Base-by-base conservation (phyloP, 1,140 invertebrate genomes). In the Mycetomoellerius zeteki region DNA sequence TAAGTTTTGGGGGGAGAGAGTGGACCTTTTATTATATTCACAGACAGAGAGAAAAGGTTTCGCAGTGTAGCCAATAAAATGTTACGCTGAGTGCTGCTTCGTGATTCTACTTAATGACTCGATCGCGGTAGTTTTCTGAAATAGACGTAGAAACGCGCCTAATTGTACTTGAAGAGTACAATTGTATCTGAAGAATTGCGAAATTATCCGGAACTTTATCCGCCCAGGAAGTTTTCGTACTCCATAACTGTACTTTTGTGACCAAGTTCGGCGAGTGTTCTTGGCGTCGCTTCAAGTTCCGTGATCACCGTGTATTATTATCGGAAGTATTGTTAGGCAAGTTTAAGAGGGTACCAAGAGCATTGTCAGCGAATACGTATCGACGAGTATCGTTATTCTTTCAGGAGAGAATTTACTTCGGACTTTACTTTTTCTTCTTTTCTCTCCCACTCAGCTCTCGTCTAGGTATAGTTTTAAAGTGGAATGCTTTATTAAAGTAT, bases 241-340 rank as follows among this genome's bases (percentile, higher is more conserved):
- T 82, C 64, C 54, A 43, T 24, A 85, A 54, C 33, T 88, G 73
- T 27, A 80, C 75, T 88, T 69, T 88, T 85, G 10, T 47, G 86
- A 54, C 80, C 72, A 71, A 85, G 67, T 80, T 76, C 88, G 60
- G 64, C 37, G 52, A 73, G 73, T 86, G 69, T 87, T 69, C 65
- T 78, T 89, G 88, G 88, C 88, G 14, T n/a, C 50, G 30, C 47
- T 58, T 88, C 72, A 89, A 85, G 69, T 76, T 81, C 78, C 77
- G 56, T 58, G 89, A 88, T 75, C 60, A 75, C 60, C 75, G 81
- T 81, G 86, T 89, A 80, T 85, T 87, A 84, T 86, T 90, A 90
- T 90, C 89, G 86, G 75, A 85, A 89, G 88, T 89, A 89, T 89
- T 89, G 87, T 89, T 89, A 89, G 81, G 81, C 52, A 69, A 73